phyloP scores from a whole-genome alignment of 2,113 vertebrate genomes.

The Peromyscus maniculatus region DNA sequence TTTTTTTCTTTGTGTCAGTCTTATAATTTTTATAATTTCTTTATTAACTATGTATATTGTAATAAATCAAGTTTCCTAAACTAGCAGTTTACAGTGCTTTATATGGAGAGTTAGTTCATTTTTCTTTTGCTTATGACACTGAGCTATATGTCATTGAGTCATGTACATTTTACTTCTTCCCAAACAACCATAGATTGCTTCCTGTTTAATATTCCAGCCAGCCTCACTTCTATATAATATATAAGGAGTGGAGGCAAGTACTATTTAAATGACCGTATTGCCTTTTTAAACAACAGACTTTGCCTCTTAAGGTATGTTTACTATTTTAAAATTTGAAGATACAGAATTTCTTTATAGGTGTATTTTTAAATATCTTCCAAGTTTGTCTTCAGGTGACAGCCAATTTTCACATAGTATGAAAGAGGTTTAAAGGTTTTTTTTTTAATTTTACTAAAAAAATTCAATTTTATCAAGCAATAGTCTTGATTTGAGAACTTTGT shows the following conservation, averaged over 20 bases:
- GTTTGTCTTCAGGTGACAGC: not conserved
- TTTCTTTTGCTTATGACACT: not conserved
- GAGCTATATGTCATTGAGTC: not conserved
- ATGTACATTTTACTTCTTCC: not conserved
- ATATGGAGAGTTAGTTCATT: not conserved
- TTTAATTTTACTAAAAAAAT: constrained; percentile 13
- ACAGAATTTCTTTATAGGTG: not conserved
- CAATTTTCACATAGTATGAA: not conserved
- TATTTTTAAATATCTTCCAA: not conserved
- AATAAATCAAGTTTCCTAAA: not conserved
- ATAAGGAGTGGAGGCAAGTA: not conserved
- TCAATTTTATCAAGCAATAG: not conserved
- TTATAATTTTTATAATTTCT: not conserved
- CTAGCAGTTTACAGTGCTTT: not conserved
- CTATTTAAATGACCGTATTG: not conserved
- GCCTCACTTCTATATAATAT: not conserved
- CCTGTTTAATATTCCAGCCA: not conserved
- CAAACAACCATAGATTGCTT: not conserved
- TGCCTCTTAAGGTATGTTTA: not conserved
- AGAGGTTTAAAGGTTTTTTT: not conserved
- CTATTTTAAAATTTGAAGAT: not conserved
- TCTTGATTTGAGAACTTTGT: not conserved
- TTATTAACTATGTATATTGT: not conserved
- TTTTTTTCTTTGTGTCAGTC: not conserved
- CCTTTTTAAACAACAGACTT: not conserved